phyloP scores from a whole-genome alignment of 2,888 invertebrate species.

The Amphimallon solstitiale region DNA sequence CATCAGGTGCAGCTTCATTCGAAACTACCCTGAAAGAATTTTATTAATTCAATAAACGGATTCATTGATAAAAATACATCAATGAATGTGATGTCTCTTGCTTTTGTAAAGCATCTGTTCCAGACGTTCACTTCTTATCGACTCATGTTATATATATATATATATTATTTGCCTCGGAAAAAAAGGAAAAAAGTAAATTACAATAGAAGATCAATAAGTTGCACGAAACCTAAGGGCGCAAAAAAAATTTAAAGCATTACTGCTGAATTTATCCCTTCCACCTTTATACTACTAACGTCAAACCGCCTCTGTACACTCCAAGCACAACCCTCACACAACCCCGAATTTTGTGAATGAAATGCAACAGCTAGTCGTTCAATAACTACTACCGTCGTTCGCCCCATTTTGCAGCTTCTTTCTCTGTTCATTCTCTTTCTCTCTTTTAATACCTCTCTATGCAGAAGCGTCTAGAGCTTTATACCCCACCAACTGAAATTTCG shows the following conservation, averaged over 20 bases:
- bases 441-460: slow-evolving; percentile 1
- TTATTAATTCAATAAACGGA: too few relatives aligned
- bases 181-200: slow-evolving; percentile 3
- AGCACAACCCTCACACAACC: slow-evolving; percentile 31
- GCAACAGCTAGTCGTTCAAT: slow-evolving; percentile 57
- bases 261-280: slow-evolving; percentile 7
- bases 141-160: too few relatives aligned
- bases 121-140: too few relatives aligned
- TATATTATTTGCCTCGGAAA: not conserved
- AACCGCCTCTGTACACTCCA: slow-evolving; percentile 2
- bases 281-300: slow-evolving; percentile 7
- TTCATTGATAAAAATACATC: too few relatives aligned
- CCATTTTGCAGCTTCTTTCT: slow-evolving; percentile 44
- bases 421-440: slow-evolving; percentile 35
- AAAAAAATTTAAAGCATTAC: slow-evolving; percentile 18
- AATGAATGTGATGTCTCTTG: too few relatives aligned
- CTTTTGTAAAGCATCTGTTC: too few relatives aligned
- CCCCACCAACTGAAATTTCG: too few relatives aligned
- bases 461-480: too few relatives aligned
- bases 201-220: slow-evolving; percentile 23
- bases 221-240: not conserved
- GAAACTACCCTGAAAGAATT: too few relatives aligned
- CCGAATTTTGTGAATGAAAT: slow-evolving; percentile 56
- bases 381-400: slow-evolving; percentile 43
- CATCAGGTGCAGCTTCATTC: too few relatives aligned